Evolutionary conservation across 2,113 vertebrate species (phyloP).

Genomic region (Nannobrachium achirus): DNA sequence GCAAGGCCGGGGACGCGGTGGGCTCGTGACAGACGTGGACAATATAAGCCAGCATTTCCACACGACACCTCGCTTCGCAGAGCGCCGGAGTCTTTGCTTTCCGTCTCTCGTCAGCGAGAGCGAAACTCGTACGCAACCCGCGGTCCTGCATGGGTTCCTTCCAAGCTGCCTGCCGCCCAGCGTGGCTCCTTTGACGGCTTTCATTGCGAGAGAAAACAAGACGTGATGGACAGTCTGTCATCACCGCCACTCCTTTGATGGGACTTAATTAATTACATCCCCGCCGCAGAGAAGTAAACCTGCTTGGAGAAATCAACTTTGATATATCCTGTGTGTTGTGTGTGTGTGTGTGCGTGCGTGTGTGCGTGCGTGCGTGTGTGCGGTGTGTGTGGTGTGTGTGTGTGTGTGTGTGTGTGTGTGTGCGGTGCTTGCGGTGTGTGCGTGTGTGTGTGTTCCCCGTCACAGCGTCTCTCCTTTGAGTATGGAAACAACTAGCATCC

Average conservation of each 20-base stretch:
- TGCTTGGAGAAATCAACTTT: constrained; percentile 16
- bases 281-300: constrained; percentile 31
- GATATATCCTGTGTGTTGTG: constrained; percentile 6
- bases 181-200: constrained; percentile 27
- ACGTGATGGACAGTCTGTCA: constrained; percentile 56
- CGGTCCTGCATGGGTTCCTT: not conserved
- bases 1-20: no score
- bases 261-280: constrained; percentile 60
- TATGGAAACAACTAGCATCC: constrained; percentile 31
- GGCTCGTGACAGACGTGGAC: no score
- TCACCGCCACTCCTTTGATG: constrained; percentile 24
- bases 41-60: no score
- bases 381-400: no score
- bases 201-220: constrained; percentile 28
- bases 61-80: no score
- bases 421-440: not conserved
- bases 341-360: constrained; percentile 2
- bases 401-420: not conserved
- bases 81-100: constrained; percentile 18
- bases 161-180: constrained; percentile 29
- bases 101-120: constrained; percentile 19
- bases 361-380: not conserved
- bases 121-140: constrained; percentile 35
- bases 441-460: not conserved
- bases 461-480: constrained; percentile 22